Percentiles rank a stretch among this genome's conserved stretches.
Conservation (phyloP, 1,140 invertebrate genomes). For the Chionoecetes opilio region DNA sequence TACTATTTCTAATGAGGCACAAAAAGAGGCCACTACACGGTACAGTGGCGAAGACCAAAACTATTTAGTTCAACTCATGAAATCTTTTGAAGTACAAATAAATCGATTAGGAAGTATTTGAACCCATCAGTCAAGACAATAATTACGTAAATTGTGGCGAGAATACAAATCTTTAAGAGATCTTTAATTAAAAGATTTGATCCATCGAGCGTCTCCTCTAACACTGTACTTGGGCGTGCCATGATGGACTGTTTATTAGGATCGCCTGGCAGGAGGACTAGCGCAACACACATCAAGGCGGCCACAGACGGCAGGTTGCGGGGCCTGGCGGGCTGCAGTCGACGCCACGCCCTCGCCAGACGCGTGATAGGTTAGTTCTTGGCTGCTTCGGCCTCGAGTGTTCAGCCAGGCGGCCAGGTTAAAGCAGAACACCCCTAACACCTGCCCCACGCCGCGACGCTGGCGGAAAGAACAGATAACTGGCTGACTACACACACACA, state of each 20-base stretch:
- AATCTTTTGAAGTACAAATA: neutral
- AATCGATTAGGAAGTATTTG: neutral
- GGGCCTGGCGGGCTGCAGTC: slow-evolving; percentile 19
- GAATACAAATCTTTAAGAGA: neutral
- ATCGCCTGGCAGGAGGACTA: neutral
- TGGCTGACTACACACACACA: slow-evolving; percentile 1
- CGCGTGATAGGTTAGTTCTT: slow-evolving; percentile 18
- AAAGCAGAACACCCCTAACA: slow-evolving; percentile 6
- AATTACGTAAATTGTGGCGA: neutral
- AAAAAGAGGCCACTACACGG: neutral
- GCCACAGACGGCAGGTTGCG: neutral
- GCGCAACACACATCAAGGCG: neutral
- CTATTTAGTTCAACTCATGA: neutral
- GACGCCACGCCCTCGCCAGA: slow-evolving; percentile 7
- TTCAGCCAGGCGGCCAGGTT: slow-evolving; percentile 1
- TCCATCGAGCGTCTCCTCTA: neutral
- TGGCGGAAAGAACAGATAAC: slow-evolving; percentile 28
- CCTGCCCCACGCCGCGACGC: slow-evolving; percentile 11
- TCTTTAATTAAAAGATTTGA: neutral
- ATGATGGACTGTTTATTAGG: slow-evolving; percentile 55
- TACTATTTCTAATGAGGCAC: neutral
- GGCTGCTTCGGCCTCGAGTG: slow-evolving; percentile 13
- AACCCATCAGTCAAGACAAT: neutral
- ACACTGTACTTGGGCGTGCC: neutral
- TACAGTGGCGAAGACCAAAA: neutral